These are phyloP conservation scores for Andrena bucephala DNA, from an alignment of 2,888 invertebrate genomes.

Conservation along the genomic window DNA sequence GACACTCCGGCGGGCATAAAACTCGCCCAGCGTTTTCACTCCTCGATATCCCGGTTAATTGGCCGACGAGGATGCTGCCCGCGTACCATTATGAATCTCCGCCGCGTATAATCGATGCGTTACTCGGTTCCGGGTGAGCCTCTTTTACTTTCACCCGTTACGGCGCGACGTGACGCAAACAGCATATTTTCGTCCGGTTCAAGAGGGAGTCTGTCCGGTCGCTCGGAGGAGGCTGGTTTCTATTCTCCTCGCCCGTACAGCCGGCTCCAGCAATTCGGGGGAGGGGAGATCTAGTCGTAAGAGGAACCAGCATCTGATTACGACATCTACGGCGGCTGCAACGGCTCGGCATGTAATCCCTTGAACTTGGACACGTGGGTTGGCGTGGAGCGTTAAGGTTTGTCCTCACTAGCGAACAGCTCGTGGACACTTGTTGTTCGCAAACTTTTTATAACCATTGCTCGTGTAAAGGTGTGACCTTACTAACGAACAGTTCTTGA, in stretches of 20 bases:
- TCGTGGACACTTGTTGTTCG: no score
- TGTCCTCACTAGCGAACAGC: no score
- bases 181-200: constrained; percentile 57
- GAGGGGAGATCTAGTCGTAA: no score
- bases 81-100: constrained; percentile 30
- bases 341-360: no score
- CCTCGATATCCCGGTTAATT: constrained; percentile 27
- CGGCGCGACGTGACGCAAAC: constrained; percentile 77
- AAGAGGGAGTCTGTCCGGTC: constrained; percentile 33
- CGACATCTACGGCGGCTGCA: no score
- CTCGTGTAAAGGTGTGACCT: no score
- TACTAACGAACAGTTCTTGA: no score
- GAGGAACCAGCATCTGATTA: no score
- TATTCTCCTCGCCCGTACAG: neutral
- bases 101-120: constrained; percentile 54
- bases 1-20: constrained; percentile 3
- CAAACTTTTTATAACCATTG: no score
- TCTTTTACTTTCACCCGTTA: constrained; percentile 82
- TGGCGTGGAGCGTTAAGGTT: no score
- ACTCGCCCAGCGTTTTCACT: constrained; percentile 48
- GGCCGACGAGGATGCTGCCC: constrained; percentile 30
- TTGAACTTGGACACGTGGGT: no score
- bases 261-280: no score
- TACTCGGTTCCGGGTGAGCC: constrained; percentile 77
- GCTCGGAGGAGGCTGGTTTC: constrained; percentile 22